phyloP scores from a whole-genome alignment of 2,797 vertebrate species.

The Dermochelys coriacea region DNA sequence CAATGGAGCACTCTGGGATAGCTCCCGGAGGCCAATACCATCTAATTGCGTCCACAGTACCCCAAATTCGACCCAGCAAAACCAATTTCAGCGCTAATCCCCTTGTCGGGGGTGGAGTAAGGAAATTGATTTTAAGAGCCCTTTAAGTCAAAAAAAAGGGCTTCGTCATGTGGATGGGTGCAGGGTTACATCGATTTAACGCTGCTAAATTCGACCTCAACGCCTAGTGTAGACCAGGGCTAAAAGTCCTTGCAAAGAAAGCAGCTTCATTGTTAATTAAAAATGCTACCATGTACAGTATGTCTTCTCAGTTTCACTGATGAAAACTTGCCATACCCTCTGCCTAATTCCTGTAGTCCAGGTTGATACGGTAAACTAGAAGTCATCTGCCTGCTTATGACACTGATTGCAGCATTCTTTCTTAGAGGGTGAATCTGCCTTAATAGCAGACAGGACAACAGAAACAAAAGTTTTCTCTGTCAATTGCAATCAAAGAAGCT shows the following conservation, averaged over 20 bases:
- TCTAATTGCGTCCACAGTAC: too few species aligned
- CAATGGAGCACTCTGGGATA: too few species aligned
- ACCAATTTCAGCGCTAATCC: too few species aligned
- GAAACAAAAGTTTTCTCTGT: constrained; percentile 44
- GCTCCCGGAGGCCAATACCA: too few species aligned
- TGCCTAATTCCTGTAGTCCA: not conserved
- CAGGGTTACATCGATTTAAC: too few species aligned
- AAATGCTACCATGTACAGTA: not conserved
- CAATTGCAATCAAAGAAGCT: constrained; percentile 84
- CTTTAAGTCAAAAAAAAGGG: too few species aligned
- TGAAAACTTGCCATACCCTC: not conserved
- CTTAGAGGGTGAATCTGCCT: constrained; percentile 51
- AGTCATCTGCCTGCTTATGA: not conserved
- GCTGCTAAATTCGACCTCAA: too few species aligned
- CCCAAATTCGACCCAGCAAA: too few species aligned
- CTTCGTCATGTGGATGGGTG: too few species aligned
- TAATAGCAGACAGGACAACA: constrained; percentile 43
- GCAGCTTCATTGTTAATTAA: not conserved
- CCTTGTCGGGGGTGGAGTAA: too few species aligned
- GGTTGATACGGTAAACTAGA: not conserved
- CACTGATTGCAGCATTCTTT: constrained; percentile 43
- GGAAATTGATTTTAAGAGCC: too few species aligned
- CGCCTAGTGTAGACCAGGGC: too few species aligned
- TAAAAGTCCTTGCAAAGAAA: not conserved
- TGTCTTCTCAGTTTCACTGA: not conserved